Conservation (phyloP, 1,140 invertebrate species). For the Theocolax elegans region DNA sequence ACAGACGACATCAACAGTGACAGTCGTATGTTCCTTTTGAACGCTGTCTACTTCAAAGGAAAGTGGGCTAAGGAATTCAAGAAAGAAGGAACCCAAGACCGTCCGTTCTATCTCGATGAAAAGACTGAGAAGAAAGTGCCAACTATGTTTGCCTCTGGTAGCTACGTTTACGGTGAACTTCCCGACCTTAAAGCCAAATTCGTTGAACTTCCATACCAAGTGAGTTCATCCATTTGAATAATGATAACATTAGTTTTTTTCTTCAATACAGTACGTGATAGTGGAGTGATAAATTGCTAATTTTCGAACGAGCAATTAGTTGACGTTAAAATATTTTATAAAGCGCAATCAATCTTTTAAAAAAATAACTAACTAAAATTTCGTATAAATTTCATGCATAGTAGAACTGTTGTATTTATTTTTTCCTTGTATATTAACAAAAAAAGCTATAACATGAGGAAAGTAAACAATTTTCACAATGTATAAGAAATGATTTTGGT, state of each 20-base stretch:
- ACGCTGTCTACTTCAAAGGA: slow-evolving; percentile 90
- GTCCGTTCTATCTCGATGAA: slow-evolving; percentile 69
- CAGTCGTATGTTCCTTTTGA: slow-evolving; percentile 79
- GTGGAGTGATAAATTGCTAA: too few relatives aligned
- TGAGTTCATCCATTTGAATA: slow-evolving; percentile 44
- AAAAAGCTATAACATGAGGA: background rate
- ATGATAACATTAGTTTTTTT: too few relatives aligned
- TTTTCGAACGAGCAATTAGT: too few relatives aligned
- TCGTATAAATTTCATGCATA: too few relatives aligned
- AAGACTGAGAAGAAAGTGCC: slow-evolving; percentile 58
- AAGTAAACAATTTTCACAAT: too few relatives aligned
- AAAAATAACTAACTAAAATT: too few relatives aligned
- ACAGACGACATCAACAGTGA: slow-evolving; percentile 63
- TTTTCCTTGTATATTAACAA: too few relatives aligned
- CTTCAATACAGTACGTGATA: too few relatives aligned
- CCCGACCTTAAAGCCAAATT: slow-evolving; percentile 62
- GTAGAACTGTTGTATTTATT: too few relatives aligned
- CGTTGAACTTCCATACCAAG: slow-evolving; percentile 70
- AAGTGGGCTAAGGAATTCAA: slow-evolving; percentile 81
- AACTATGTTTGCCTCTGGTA: slow-evolving; percentile 67
- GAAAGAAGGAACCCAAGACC: slow-evolving; percentile 64
- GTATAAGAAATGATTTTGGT: background rate
- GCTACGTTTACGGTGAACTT: slow-evolving; percentile 58
- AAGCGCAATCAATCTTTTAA: too few relatives aligned
- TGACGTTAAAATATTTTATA: too few relatives aligned